Conservation (phyloP, 1,140 invertebrate genomes). For the Anagrus nilaparvatae region DNA sequence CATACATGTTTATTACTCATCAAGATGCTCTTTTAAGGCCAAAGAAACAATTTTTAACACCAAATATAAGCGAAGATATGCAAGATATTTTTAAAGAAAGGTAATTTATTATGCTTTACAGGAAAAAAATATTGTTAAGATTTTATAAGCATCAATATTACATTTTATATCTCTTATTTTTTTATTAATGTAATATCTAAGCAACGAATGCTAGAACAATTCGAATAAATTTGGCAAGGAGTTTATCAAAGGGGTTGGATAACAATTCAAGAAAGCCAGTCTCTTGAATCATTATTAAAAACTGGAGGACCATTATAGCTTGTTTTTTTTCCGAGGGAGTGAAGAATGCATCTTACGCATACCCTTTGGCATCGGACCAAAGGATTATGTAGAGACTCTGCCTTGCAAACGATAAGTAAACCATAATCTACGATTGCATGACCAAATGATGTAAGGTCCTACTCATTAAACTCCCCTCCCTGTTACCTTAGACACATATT, state of each 20-base stretch:
- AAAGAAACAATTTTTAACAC: conserved; percentile 68
- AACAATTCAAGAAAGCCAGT: conserved; percentile 67
- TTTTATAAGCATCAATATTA: no score
- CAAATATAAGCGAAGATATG: conserved; percentile 44
- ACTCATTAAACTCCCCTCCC: no score
- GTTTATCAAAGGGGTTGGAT: conserved; percentile 70
- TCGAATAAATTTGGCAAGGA: conserved; percentile 62
- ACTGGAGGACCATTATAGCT: conserved; percentile 83
- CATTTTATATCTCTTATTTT: no score
- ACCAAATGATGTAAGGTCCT: no score
- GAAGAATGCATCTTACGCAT: no score
- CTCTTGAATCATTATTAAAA: conserved; percentile 71
- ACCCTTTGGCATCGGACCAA: no score
- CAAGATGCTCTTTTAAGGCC: conserved; percentile 78
- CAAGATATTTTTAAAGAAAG: conserved; percentile 47
- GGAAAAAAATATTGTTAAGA: no score
- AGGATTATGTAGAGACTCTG: no score
- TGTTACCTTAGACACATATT: no score
- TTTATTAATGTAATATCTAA: conserved; percentile 53
- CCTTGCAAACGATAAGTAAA: no score
- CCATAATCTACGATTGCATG: no score
- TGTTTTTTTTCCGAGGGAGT: no score
- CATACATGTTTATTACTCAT: conserved; percentile 81
- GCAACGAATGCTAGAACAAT: conserved; percentile 64
- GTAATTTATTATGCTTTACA: conserved; percentile 22